Percentiles rank a stretch among this genome's conserved stretches.
These are phyloP conservation scores for Odontamblyopus lacepedii DNA, from an alignment of 2,797 vertebrate genomes.

Conservation along the genomic window DNA sequence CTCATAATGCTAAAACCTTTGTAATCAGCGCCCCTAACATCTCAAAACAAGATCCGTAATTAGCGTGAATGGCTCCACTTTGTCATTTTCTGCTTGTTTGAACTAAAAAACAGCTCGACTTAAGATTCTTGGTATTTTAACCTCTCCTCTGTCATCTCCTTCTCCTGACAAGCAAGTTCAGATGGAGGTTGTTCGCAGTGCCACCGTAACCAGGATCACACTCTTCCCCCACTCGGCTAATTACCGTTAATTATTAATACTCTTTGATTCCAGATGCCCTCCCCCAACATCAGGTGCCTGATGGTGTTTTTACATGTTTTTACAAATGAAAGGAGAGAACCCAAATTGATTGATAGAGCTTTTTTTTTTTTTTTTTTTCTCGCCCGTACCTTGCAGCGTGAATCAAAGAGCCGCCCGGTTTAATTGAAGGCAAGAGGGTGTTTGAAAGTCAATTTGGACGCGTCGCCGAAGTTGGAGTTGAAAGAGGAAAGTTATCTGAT, in stretches of 20 bases:
- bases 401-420: conserved; percentile 74
- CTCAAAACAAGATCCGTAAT: conserved; percentile 73
- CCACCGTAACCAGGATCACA: conserved; percentile 76
- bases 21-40: conserved; percentile 64
- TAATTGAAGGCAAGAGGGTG: conserved; percentile 61
- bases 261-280: conserved; percentile 78
- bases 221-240: conserved; percentile 78
- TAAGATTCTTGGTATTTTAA: conserved; percentile 55
- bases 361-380: conserved; percentile 36
- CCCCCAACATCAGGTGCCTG: conserved; percentile 71
- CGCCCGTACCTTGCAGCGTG: conserved; percentile 57
- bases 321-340: conserved; percentile 76
- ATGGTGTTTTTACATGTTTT: conserved; percentile 71
- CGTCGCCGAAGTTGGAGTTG: conserved; percentile 55
- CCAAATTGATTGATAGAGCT: conserved; percentile 76
- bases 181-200: conserved; percentile 64
- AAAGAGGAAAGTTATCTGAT: conserved; percentile 50
- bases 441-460: conserved; percentile 64
- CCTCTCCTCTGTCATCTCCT: conserved; percentile 68
- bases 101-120: conserved; percentile 46
- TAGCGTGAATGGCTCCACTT: conserved; percentile 68
- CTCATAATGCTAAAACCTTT: conserved; percentile 61
- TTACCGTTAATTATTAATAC: conserved; percentile 85
- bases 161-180: conserved; percentile 73
- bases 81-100: conserved; percentile 39